These are phyloP conservation scores for Drosophila limbata DNA, from an alignment of 2,888 invertebrate species.

Conservation along the genomic window DNA sequence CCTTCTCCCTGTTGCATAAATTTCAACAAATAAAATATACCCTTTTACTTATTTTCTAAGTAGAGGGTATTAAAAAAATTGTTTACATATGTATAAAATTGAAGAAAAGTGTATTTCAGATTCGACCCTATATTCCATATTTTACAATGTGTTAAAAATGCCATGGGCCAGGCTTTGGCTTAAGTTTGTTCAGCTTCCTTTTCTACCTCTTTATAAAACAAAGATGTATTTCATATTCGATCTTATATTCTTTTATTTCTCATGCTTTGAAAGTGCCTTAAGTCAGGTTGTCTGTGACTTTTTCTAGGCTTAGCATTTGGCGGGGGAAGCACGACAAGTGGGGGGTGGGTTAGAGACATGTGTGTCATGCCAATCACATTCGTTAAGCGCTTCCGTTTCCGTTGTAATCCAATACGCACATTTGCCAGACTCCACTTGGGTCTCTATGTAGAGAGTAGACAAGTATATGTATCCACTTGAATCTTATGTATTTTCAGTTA, in stretches of 20 bases:
- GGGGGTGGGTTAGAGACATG: slow-evolving; percentile 29
- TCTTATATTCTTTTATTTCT: background rate
- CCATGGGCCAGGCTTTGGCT: too few relatives aligned
- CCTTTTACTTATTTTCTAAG: too few relatives aligned
- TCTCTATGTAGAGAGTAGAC: background rate
- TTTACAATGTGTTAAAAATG: too few relatives aligned
- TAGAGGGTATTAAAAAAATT: too few relatives aligned
- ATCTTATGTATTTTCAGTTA: background rate
- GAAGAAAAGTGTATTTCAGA: too few relatives aligned
- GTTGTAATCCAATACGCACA: slow-evolving; percentile 53
- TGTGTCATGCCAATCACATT: slow-evolving; percentile 35
- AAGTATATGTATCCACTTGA: background rate
- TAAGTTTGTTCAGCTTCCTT: too few relatives aligned
- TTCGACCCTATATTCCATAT: too few relatives aligned
- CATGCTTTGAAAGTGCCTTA: background rate
- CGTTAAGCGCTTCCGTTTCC: slow-evolving; percentile 57
- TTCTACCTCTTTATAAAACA: background rate
- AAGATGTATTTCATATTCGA: background rate
- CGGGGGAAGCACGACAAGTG: background rate
- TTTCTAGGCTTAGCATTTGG: background rate
- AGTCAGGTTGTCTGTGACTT: slow-evolving; percentile 16
- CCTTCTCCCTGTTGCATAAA: too few relatives aligned
- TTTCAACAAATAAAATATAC: too few relatives aligned
- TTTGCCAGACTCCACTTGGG: slow-evolving; percentile 21
- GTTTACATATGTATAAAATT: too few relatives aligned